Conservation (phyloP, 2,797 vertebrate species). For the Prionace glauca region DNA sequence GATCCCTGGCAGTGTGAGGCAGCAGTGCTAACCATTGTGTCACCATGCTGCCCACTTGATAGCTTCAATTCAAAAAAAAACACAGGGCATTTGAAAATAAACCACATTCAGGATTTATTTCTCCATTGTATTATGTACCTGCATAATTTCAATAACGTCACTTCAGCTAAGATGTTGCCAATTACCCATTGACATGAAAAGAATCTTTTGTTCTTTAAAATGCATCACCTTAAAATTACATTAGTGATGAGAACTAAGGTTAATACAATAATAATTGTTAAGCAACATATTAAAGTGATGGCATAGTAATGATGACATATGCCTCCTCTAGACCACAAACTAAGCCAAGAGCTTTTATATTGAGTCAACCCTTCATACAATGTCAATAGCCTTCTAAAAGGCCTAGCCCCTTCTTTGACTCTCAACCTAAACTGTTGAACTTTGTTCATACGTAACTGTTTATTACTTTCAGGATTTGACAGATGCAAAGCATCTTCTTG, state of each 20-base stretch:
- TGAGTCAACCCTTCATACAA: not conserved
- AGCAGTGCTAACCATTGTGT: no score
- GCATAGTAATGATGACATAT: slow-evolving; percentile 39
- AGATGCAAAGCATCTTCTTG: not conserved
- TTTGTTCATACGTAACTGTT: not conserved
- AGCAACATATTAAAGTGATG: slow-evolving; percentile 40
- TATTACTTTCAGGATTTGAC: slow-evolving; percentile 2
- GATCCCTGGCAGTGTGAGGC: no score
- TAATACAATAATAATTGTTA: slow-evolving; percentile 40
- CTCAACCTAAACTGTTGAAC: slow-evolving; percentile 9
- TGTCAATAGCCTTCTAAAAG: not conserved
- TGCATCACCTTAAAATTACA: not conserved
- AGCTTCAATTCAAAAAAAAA: not conserved
- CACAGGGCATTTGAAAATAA: not conserved
- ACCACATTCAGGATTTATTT: not conserved
- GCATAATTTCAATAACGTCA: not conserved
- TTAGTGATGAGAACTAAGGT: slow-evolving; percentile 37
- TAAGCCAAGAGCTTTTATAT: not conserved
- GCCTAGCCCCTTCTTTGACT: not conserved
- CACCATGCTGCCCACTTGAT: not conserved
- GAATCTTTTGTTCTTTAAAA: not conserved
- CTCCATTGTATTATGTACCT: not conserved
- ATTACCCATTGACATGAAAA: not conserved
- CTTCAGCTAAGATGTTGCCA: not conserved
- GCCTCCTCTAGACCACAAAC: not conserved